Evolutionary conservation across 2,113 vertebrate genomes (phyloP).

Genomic region (Ursus arctos): DNA sequence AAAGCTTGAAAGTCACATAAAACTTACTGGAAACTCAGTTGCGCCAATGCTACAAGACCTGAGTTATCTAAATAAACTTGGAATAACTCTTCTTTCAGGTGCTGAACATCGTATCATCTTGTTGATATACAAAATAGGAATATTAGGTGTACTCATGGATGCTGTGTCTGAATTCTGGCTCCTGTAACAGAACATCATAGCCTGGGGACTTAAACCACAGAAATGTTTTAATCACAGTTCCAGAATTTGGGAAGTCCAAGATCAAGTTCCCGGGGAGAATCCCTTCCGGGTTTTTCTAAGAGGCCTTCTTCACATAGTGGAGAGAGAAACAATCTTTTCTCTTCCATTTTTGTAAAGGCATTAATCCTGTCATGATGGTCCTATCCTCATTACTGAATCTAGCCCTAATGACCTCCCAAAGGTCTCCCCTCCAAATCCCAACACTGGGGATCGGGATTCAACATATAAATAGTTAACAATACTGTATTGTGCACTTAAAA

Average conservation of each 20-base stretch:
- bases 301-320: neutral
- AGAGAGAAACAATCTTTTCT: neutral
- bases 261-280: neutral
- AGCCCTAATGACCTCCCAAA: neutral
- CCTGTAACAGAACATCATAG: neutral
- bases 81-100: too few relatives aligned
- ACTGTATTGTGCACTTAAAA: too few relatives aligned
- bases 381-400: neutral
- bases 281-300: neutral
- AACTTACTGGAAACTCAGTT: neutral
- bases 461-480: neutral
- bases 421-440: neutral
- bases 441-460: neutral
- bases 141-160: rapidly evolving
- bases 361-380: too few relatives aligned
- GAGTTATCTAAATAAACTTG: neutral
- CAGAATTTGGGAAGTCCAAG: neutral
- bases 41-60: rapidly evolving
- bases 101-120: neutral
- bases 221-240: neutral
- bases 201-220: neutral
- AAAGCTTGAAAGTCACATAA: too few relatives aligned
- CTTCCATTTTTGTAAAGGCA: neutral
- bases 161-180: neutral
- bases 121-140: rapidly evolving